These are phyloP conservation scores for Gymnocephalus cernua DNA, from an alignment of 2,113 vertebrate species.

Conservation along the genomic window DNA sequence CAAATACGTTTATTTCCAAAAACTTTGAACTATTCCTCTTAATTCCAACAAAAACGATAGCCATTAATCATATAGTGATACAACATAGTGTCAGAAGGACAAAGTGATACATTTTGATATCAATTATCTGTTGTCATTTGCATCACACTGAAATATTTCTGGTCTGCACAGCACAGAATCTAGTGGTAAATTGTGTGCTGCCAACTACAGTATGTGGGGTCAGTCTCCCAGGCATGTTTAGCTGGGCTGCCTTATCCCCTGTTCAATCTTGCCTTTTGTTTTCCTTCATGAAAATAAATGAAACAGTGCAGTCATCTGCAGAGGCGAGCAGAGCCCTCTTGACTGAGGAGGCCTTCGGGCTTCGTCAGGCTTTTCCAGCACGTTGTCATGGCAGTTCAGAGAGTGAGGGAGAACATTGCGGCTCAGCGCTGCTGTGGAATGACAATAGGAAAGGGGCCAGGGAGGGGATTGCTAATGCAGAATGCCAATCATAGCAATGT, in stretches of 20 bases:
- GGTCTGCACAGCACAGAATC: slow-evolving; percentile 44
- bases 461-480: slow-evolving; percentile 71
- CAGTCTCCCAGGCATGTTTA: slow-evolving; percentile 71
- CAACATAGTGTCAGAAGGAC: neutral
- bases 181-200: slow-evolving; percentile 51
- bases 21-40: neutral
- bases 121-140: slow-evolving; percentile 16
- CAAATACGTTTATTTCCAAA: neutral
- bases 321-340: slow-evolving; percentile 72
- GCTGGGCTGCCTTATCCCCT: slow-evolving; percentile 67
- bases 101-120: neutral
- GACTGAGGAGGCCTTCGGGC: slow-evolving; percentile 82
- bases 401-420: slow-evolving; percentile 73
- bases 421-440: slow-evolving; percentile 67
- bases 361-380: slow-evolving; percentile 73
- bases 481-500: slow-evolving; percentile 73
- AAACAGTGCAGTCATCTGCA: slow-evolving; percentile 79
- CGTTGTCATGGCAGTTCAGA: slow-evolving; percentile 79
- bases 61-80: neutral
- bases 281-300: slow-evolving; percentile 81
- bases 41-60: neutral
- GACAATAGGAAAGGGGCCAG: slow-evolving; percentile 68
- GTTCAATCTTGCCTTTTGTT: slow-evolving; percentile 76
- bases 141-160: slow-evolving; percentile 49
- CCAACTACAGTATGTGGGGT: slow-evolving; percentile 59